phyloP scores from a whole-genome alignment of 2,888 invertebrate species.

The Helobdella robusta region DNA sequence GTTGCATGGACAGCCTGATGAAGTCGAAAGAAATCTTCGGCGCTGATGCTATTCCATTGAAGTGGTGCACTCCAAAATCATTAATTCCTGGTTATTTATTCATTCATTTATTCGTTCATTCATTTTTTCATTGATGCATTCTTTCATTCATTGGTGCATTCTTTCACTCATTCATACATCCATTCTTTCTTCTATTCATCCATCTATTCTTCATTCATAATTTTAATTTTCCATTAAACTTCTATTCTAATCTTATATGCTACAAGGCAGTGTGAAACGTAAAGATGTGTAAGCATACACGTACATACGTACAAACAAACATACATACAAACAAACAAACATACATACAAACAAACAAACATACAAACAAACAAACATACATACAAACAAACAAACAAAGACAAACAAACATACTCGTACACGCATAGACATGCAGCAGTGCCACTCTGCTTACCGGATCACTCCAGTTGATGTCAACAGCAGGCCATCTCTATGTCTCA shows the following conservation, averaged over 20 bases:
- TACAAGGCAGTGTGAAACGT: no score
- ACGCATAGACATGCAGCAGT: conserved; percentile 67
- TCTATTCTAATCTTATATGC: no score
- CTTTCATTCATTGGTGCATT: no score
- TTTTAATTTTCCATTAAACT: no score
- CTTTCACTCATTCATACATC: background rate
- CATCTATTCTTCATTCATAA: no score
- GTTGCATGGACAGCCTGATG: conserved; percentile 40
- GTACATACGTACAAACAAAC: no score
- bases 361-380: no score
- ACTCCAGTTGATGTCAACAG: conserved; percentile 94
- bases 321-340: no score
- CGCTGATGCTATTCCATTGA: conserved; percentile 75
- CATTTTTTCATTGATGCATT: background rate
- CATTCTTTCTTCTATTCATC: background rate
- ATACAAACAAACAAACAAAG: no score
- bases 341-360: no score
- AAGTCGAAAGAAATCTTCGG: conserved; percentile 63
- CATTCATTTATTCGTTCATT: background rate
- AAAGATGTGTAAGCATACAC: no score
- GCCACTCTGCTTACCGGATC: conserved; percentile 74
- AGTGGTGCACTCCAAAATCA: conserved; percentile 88
- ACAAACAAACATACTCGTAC: background rate
- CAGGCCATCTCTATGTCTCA: conserved; percentile 88
- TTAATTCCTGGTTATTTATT: conserved; percentile 45